These are phyloP conservation scores for Phanerotoma sp. DNA, from an alignment of 2,888 invertebrate genomes.

Conservation along the genomic window DNA sequence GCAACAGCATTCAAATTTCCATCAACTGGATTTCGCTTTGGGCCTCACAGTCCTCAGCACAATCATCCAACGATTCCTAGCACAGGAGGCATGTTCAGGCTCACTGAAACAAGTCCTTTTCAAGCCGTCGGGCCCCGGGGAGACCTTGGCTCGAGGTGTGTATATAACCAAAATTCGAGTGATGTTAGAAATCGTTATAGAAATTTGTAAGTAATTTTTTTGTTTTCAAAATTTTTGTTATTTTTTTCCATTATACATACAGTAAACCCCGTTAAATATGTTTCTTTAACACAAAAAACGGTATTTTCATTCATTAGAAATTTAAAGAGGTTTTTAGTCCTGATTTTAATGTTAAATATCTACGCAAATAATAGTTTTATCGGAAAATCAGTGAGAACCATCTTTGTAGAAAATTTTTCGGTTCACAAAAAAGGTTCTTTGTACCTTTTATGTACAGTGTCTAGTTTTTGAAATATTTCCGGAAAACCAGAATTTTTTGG, in stretches of 20 bases:
- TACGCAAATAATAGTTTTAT: no score
- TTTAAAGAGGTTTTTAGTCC: no score
- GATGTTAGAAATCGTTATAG: slow-evolving; percentile 9
- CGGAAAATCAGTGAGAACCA: no score
- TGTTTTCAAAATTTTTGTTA: background rate
- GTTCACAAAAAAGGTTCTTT: no score
- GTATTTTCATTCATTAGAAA: no score
- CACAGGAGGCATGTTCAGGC: slow-evolving; percentile 53
- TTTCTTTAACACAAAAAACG: no score
- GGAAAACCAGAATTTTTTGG: no score
- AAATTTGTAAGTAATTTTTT: slow-evolving; percentile 4
- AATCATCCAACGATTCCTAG: slow-evolving; percentile 51
- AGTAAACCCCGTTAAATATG: no score
- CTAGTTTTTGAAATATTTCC: no score
- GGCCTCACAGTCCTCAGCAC: slow-evolving; percentile 54
- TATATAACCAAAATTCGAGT: slow-evolving; percentile 7
- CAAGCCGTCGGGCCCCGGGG: slow-evolving; percentile 55
- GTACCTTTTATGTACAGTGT: no score
- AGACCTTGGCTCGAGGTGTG: slow-evolving; percentile 53
- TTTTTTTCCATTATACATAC: background rate
- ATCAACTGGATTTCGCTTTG: slow-evolving; percentile 52
- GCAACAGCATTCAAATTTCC: slow-evolving; percentile 54
- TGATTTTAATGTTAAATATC: no score
- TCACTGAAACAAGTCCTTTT: slow-evolving; percentile 55
- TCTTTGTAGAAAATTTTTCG: no score